These are phyloP conservation scores for Hepsetus odoe DNA, from an alignment of 2,113 vertebrate species.

Conservation along the genomic window DNA sequence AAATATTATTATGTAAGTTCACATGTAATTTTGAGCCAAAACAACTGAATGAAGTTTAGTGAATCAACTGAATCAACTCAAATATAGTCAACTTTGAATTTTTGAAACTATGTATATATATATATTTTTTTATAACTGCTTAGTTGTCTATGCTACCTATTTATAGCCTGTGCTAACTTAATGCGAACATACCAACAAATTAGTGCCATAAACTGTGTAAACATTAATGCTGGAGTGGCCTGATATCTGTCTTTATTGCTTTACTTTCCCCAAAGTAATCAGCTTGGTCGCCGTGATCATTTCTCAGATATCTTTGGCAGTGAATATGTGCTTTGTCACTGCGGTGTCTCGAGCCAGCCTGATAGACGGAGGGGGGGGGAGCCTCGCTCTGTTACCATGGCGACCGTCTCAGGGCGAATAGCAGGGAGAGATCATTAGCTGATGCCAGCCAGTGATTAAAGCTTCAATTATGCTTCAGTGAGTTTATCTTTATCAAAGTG, in stretches of 20 bases:
- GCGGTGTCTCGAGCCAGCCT: constrained; percentile 37
- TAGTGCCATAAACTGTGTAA: no score
- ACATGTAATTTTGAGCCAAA: no score
- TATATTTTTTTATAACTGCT: no score
- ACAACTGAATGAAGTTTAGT: no score
- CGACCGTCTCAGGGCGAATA: constrained; percentile 36
- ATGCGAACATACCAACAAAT: no score
- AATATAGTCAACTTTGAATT: no score
- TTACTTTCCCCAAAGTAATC: not conserved
- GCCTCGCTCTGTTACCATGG: constrained; percentile 36
- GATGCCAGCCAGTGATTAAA: constrained; percentile 36
- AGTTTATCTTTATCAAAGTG: constrained; percentile 41
- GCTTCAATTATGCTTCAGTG: constrained; percentile 32
- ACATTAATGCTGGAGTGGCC: no score
- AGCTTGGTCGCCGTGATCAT: not conserved
- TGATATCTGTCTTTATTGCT: not conserved
- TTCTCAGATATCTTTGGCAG: constrained; percentile 20
- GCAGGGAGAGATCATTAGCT: constrained; percentile 34
- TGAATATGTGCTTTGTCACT: constrained; percentile 44
- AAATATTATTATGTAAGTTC: no score
- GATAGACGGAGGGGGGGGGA: constrained; percentile 31
- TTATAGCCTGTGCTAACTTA: no score
- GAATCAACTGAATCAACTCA: no score
- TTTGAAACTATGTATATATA: no score
- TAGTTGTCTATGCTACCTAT: no score